These are phyloP conservation scores for Procambarus virginalis DNA, from an alignment of 1,140 invertebrate genomes.

Conservation along the genomic window DNA sequence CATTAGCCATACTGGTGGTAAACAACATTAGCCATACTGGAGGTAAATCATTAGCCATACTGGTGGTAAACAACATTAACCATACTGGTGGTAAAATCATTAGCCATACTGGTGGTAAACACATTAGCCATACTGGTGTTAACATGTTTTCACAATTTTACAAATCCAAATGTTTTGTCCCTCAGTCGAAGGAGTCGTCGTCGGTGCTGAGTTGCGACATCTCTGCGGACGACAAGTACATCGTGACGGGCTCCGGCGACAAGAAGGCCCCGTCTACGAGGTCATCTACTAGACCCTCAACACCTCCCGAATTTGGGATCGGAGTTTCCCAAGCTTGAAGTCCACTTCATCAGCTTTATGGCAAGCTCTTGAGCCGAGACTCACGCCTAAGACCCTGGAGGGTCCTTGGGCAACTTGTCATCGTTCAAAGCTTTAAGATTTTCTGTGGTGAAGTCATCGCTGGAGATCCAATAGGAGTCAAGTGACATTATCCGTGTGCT, in stretches of 20 bases:
- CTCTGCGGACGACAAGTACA: slow-evolving; percentile 98
- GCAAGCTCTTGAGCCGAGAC: not conserved
- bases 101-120: not conserved
- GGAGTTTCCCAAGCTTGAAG: not conserved
- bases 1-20: too few relatives aligned
- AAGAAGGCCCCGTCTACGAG: slow-evolving; percentile 99
- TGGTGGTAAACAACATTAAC: too few relatives aligned
- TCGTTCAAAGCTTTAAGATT: not conserved
- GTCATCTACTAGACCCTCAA: slow-evolving; percentile 86
- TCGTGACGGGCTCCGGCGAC: slow-evolving; percentile 98
- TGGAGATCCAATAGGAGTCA: not conserved
- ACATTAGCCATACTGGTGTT: too few relatives aligned
- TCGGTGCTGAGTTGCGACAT: slow-evolving; percentile 99
- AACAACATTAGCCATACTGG: too few relatives aligned
- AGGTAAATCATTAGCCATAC: too few relatives aligned
- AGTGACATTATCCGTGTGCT: not conserved
- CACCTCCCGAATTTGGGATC: not conserved
- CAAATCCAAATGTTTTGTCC: slow-evolving; percentile 45
- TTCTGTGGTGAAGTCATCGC: not conserved
- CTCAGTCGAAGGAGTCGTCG: slow-evolving; percentile 97
- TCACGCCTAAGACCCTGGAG: not conserved
- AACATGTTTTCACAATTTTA: not conserved
- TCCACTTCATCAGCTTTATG: not conserved
- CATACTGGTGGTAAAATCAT: too few relatives aligned
- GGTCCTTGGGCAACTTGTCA: not conserved